phyloP scores from a whole-genome alignment of 2,888 invertebrate genomes.

The Cheilosia vernalis region DNA sequence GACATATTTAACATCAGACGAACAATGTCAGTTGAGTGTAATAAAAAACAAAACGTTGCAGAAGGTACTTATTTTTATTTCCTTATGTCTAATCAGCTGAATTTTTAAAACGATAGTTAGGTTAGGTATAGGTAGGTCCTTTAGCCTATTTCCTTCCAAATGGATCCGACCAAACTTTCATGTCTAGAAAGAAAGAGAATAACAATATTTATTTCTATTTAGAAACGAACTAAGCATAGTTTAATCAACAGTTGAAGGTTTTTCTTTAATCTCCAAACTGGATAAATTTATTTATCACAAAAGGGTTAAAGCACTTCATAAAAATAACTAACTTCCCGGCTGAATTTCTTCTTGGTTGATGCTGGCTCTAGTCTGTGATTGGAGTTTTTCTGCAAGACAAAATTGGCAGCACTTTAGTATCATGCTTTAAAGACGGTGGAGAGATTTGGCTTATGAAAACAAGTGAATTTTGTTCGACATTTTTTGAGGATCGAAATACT shows the following conservation, averaged over 20 bases:
- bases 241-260: too few relatives aligned
- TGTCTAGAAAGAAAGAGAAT: conserved; percentile 81
- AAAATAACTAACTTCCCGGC: conserved; percentile 84
- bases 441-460: conserved; percentile 36
- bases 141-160: conserved; percentile 83
- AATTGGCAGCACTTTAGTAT: conserved; percentile 32
- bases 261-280: too few relatives aligned
- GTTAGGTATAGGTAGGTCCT: neutral
- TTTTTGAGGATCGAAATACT: conserved; percentile 36
- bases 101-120: neutral
- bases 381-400: conserved; percentile 34
- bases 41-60: neutral
- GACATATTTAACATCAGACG: too few relatives aligned
- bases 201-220: conserved; percentile 12
- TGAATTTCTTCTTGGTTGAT: conserved; percentile 85
- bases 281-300: too few relatives aligned
- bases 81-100: neutral
- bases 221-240: neutral
- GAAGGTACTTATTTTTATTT: neutral
- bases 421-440: conserved; percentile 22
- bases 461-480: neutral
- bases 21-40: too few relatives aligned
- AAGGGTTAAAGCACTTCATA: too few relatives aligned
- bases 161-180: conserved; percentile 85
- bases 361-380: conserved; percentile 82